phyloP scores from a whole-genome alignment of 2,888 invertebrate species.

The Hydraecia micacea region DNA sequence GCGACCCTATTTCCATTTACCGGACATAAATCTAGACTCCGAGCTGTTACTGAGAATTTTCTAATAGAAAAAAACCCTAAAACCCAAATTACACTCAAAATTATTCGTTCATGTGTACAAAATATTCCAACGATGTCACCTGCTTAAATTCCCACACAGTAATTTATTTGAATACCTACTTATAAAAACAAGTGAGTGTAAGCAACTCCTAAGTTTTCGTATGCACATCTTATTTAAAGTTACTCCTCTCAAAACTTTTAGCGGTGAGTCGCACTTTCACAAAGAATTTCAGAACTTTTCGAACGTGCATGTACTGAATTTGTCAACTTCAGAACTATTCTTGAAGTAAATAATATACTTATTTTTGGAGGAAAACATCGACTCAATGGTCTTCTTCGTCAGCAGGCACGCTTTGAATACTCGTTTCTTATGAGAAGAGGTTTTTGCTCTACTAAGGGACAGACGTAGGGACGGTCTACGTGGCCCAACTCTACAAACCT shows the following conservation, averaged over 20 bases:
- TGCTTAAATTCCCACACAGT: background rate
- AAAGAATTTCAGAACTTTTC: slow-evolving; percentile 2
- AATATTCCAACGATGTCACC: background rate
- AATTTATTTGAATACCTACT: slow-evolving; percentile 3
- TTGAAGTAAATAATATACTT: background rate
- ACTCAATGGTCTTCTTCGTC: background rate
- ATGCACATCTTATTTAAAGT: slow-evolving; percentile 26
- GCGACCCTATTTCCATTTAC: background rate
- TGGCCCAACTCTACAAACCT: background rate
- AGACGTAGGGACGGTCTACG: background rate
- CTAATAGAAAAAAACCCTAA: background rate
- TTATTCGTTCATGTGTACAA: background rate
- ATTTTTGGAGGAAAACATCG: background rate
- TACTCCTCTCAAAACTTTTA: slow-evolving; percentile 1
- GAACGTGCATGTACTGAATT: background rate
- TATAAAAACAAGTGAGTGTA: background rate
- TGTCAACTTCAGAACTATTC: background rate
- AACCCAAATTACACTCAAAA: background rate
- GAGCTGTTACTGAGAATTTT: background rate
- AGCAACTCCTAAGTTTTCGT: background rate
- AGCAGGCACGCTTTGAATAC: background rate
- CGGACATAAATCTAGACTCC: background rate
- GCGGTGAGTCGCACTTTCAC: background rate
- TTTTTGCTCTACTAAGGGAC: too few relatives aligned
- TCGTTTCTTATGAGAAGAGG: background rate